Percentiles rank a stretch among this genome's conserved stretches.
Evolutionary conservation across 2,888 invertebrate species (phyloP).

Genomic region (Laothoe populi): DNA sequence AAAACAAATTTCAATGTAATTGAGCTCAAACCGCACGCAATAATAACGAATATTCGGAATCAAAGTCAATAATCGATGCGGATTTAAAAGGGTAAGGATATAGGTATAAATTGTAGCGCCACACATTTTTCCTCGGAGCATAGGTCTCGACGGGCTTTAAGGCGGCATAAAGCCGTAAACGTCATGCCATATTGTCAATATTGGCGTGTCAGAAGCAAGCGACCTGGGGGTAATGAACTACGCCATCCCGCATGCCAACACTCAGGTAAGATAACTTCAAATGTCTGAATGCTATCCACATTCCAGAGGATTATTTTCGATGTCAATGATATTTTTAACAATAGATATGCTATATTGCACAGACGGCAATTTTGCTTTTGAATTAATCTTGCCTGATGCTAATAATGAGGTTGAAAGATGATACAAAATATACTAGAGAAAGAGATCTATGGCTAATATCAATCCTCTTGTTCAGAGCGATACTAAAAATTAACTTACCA

Average conservation of each 20-base stretch:
- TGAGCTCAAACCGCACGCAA: slow-evolving; percentile 10
- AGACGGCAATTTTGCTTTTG: too few relatives aligned
- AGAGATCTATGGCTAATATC: too few relatives aligned
- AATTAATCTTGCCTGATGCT: too few relatives aligned
- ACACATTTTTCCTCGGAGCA: slow-evolving; percentile 41
- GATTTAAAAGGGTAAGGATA: slow-evolving; percentile 36
- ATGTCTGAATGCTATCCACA: slow-evolving; percentile 14
- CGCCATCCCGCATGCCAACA: slow-evolving; percentile 47
- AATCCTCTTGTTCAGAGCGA: too few relatives aligned
- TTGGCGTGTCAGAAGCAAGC: slow-evolving; percentile 47
- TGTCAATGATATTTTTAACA: too few relatives aligned
- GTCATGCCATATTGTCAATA: slow-evolving; percentile 62
- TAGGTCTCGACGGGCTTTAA: slow-evolving; percentile 43
- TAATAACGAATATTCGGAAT: slow-evolving; percentile 36
- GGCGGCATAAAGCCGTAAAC: slow-evolving; percentile 56
- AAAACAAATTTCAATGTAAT: slow-evolving; percentile 15
- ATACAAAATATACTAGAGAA: too few relatives aligned
- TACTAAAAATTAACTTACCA: too few relatives aligned
- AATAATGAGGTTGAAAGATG: too few relatives aligned
- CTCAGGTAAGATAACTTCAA: slow-evolving; percentile 52
- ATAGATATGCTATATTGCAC: neutral
- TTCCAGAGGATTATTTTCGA: slow-evolving; percentile 16
- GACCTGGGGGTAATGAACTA: slow-evolving; percentile 62
- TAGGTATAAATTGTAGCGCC: slow-evolving; percentile 38
- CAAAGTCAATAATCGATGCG: slow-evolving; percentile 29